Percentiles rank a stretch among this genome's conserved stretches.
Conservation (phyloP, 2,113 vertebrate species). For the Myxocyprinus asiaticus region DNA sequence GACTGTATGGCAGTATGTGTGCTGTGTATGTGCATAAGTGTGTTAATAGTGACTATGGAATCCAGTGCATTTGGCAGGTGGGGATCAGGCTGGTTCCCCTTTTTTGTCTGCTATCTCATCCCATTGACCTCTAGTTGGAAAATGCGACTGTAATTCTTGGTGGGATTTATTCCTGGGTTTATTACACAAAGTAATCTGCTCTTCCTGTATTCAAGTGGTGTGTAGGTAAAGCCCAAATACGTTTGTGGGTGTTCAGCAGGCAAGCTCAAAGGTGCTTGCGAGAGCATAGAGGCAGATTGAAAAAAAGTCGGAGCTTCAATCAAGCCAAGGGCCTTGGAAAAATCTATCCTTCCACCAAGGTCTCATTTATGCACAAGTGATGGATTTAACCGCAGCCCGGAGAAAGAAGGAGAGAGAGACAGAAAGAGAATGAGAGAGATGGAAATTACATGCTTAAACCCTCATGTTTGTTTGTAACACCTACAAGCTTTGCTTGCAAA, state of each 20-base stretch:
- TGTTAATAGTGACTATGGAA: neutral
- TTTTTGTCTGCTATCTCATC: constrained; percentile 38
- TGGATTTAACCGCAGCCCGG: constrained; percentile 61
- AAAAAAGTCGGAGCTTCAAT: constrained; percentile 27
- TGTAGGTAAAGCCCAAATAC: constrained; percentile 17
- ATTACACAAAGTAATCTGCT: constrained; percentile 43
- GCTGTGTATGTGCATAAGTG: too few species aligned
- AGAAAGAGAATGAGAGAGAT: neutral
- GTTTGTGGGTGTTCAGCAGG: constrained; percentile 21
- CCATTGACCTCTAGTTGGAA: constrained; percentile 39
- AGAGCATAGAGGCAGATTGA: constrained; percentile 33
- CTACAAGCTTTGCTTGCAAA: neutral
- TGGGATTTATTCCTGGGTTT: constrained; percentile 24
- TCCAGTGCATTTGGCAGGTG: constrained; percentile 3
- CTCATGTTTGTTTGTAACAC: constrained; percentile 25
- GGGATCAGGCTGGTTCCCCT: neutral
- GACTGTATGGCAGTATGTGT: too few species aligned
- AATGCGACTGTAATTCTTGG: constrained; percentile 37
- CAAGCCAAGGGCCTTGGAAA: constrained; percentile 40
- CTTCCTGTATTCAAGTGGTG: constrained; percentile 27
- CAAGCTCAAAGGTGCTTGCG: constrained; percentile 17
- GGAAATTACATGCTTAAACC: constrained; percentile 5
- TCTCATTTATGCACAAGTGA: constrained; percentile 64
- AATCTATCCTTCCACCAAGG: constrained; percentile 29
- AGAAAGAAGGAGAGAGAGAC: constrained; percentile 7